phyloP scores from a whole-genome alignment of 2,888 invertebrate genomes.

The Microctonus brassicae region DNA sequence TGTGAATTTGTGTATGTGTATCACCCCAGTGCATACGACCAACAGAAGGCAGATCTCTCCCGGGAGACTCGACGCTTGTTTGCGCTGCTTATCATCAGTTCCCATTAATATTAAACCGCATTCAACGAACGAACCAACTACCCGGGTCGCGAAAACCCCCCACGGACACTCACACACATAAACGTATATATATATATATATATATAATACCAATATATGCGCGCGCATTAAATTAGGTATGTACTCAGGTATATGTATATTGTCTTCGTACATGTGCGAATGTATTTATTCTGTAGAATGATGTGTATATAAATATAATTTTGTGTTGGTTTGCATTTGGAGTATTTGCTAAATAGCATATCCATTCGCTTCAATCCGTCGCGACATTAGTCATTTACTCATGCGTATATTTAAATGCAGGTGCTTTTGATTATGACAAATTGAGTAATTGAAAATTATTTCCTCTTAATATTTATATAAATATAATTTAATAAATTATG shows the following conservation, averaged over 20 bases:
- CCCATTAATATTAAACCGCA: conserved; percentile 71
- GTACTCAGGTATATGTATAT: background rate
- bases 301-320: conserved; percentile 10
- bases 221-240: background rate
- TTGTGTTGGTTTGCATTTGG: conserved; percentile 26
- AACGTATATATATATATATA: conserved; percentile 6
- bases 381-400: background rate
- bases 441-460: background rate
- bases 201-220: no score
- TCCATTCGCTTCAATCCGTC: conserved; percentile 32
- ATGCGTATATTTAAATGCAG: background rate
- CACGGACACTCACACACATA: conserved; percentile 25
- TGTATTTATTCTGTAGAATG: background rate
- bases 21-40: conserved; percentile 64
- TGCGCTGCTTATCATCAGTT: conserved; percentile 70
- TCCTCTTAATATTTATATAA: no score
- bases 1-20: conserved; percentile 48
- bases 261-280: no score
- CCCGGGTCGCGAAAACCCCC: conserved; percentile 28
- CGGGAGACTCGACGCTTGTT: conserved; percentile 70
- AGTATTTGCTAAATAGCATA: conserved; percentile 30
- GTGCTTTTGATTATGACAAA: background rate
- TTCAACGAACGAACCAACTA: conserved; percentile 61
- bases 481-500: no score
- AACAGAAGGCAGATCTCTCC: conserved; percentile 70